These are phyloP conservation scores for Menidia menidia DNA, from an alignment of 2,797 vertebrate species.

Conservation along the genomic window DNA sequence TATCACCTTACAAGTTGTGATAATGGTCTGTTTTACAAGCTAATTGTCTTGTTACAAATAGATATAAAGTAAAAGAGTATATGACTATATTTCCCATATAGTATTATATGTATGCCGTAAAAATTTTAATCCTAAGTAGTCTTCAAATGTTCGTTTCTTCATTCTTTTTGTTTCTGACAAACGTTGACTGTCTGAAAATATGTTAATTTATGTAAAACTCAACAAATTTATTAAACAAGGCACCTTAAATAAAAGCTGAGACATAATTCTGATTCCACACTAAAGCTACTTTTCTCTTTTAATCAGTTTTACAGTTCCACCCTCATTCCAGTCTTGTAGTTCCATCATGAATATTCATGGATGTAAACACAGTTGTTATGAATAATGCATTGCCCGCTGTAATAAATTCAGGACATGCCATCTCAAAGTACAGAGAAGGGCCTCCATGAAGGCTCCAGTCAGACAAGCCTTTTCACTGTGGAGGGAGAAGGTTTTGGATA, in stretches of 20 bases:
- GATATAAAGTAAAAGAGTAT: too few species aligned
- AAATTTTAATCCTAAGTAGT: too few species aligned
- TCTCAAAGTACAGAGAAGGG: conserved; percentile 71
- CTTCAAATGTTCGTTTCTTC: neutral
- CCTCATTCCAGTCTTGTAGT: conserved; percentile 78
- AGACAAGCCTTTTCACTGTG: conserved; percentile 56
- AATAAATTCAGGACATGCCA: conserved; percentile 81
- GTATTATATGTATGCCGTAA: too few species aligned
- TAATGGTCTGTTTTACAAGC: too few species aligned
- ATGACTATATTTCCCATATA: too few species aligned
- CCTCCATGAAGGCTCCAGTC: conserved; percentile 71
- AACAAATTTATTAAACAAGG: conserved; percentile 46
- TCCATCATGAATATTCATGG: conserved; percentile 76
- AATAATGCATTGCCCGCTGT: conserved; percentile 80
- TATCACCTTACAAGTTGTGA: conserved; percentile 12
- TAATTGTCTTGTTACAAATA: too few species aligned
- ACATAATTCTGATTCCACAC: conserved; percentile 67
- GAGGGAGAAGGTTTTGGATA: conserved; percentile 54
- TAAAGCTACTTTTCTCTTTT: conserved; percentile 73
- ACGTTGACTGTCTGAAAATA: conserved; percentile 27
- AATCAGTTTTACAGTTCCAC: conserved; percentile 80
- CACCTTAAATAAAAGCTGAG: conserved; percentile 52
- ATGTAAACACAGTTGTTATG: conserved; percentile 75
- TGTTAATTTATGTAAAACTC: conserved; percentile 26
- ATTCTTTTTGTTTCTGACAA: neutral